Conservation (phyloP, 2,113 vertebrate genomes). For the Urocitellus parryii region DNA sequence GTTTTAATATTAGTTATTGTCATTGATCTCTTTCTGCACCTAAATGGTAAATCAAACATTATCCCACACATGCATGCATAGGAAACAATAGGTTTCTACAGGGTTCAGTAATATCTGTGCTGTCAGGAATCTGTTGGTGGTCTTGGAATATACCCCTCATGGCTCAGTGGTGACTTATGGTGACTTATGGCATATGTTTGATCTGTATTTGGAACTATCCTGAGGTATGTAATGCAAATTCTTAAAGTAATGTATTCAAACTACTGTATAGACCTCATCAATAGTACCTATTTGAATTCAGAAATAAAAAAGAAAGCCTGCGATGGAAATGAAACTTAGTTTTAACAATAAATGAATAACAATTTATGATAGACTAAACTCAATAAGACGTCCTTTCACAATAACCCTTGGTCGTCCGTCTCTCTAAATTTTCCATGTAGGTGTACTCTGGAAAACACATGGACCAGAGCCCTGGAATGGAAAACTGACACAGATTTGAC, state of each 20-base stretch:
- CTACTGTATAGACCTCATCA: fast-evolving
- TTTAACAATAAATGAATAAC: conserved; percentile 30
- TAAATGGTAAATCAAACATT: background rate
- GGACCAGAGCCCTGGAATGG: fast-evolving
- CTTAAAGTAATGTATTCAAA: background rate
- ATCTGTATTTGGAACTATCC: background rate
- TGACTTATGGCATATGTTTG: background rate
- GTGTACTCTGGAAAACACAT: fast-evolving
- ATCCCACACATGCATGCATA: background rate
- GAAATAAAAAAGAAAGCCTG: background rate
- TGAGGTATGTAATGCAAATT: conserved; percentile 41
- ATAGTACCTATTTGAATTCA: conserved; percentile 45
- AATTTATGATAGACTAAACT: background rate
- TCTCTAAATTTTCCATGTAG: background rate
- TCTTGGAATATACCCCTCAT: background rate
- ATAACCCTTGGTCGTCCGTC: background rate
- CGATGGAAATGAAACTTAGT: conserved; percentile 10
- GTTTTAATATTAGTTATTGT: background rate
- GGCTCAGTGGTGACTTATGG: background rate
- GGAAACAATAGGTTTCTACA: background rate
- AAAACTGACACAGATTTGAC: fast-evolving
- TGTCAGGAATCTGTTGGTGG: background rate
- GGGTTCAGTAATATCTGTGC: background rate
- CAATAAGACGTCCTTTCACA: background rate
- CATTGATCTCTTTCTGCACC: background rate